These are phyloP conservation scores for Myoxocephalus aenaeus DNA, from an alignment of 2,797 vertebrate genomes.

Conservation along the genomic window DNA sequence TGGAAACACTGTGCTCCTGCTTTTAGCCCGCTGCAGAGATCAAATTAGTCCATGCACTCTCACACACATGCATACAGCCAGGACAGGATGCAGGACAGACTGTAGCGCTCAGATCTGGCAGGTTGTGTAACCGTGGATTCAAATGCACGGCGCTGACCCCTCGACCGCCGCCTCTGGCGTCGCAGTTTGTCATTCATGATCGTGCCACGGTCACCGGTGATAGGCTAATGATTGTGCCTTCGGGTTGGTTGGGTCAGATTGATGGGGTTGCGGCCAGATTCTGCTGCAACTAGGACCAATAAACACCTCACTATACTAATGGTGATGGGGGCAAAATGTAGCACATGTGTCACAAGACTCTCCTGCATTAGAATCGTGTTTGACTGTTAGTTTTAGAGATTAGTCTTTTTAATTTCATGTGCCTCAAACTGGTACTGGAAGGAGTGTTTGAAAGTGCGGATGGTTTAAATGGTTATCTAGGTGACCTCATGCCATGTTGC, in stretches of 20 bases:
- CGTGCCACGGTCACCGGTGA: slow-evolving; percentile 69
- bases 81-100: slow-evolving; percentile 49
- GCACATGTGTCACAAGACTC: neutral
- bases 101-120: slow-evolving; percentile 44
- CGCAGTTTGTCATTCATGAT: slow-evolving; percentile 68
- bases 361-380: neutral
- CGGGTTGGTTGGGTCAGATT: slow-evolving; percentile 41
- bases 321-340: neutral
- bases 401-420: neutral
- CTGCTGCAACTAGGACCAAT: slow-evolving; percentile 64
- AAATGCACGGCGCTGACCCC: slow-evolving; percentile 49
- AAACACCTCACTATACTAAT: slow-evolving; percentile 28
- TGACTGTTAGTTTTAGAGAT: neutral
- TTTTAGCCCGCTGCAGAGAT: slow-evolving; percentile 30
- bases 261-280: slow-evolving; percentile 46
- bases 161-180: slow-evolving; percentile 46
- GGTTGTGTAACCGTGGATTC: slow-evolving; percentile 66
- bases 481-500: neutral
- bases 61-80: slow-evolving; percentile 13
- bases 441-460: neutral
- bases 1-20: slow-evolving; percentile 38
- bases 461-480: neutral
- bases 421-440: neutral
- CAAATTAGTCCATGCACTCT: slow-evolving; percentile 42
- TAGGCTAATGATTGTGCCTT: slow-evolving; percentile 69